Evolutionary conservation across 2,888 invertebrate species (phyloP).

Genomic region (Willowsia nigromaculata): DNA sequence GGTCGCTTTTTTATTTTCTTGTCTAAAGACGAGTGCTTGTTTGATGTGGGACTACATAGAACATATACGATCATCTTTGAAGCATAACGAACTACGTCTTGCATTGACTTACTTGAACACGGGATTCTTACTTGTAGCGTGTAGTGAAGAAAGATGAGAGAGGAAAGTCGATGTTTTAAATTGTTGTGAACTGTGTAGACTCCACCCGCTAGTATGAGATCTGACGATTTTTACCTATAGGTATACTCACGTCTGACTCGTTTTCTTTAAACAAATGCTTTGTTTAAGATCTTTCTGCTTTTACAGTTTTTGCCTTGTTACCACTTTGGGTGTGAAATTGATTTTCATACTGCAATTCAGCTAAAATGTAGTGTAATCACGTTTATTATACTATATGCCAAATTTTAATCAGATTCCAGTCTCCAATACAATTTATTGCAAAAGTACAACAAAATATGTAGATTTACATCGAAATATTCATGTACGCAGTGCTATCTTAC

Average conservation of each 20-base stretch:
- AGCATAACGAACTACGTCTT: too few relatives aligned
- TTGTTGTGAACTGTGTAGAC: too few relatives aligned
- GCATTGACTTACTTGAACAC: too few relatives aligned
- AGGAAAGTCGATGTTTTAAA: too few relatives aligned
- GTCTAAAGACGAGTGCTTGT: not conserved
- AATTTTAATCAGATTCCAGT: not conserved
- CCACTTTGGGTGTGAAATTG: constrained; percentile 18
- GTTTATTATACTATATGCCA: too few relatives aligned
- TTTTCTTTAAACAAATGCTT: not conserved
- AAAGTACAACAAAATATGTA: not conserved
- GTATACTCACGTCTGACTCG: not conserved
- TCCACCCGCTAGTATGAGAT: too few relatives aligned
- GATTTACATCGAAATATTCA: too few relatives aligned
- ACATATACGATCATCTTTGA: too few relatives aligned
- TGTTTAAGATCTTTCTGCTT: not conserved
- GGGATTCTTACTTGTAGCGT: too few relatives aligned
- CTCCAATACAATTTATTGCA: not conserved
- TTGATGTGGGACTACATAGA: constrained; percentile 46
- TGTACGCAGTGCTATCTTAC: too few relatives aligned
- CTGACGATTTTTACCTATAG: not conserved
- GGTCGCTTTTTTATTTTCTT: constrained; percentile 44
- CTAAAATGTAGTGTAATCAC: constrained; percentile 33
- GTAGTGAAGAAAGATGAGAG: too few relatives aligned
- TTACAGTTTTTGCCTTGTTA: not conserved
- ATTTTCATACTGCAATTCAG: constrained; percentile 45